Evolutionary conservation across 2,113 vertebrate species (phyloP).

Genomic region (Epinephelus cyanopodus): DNA sequence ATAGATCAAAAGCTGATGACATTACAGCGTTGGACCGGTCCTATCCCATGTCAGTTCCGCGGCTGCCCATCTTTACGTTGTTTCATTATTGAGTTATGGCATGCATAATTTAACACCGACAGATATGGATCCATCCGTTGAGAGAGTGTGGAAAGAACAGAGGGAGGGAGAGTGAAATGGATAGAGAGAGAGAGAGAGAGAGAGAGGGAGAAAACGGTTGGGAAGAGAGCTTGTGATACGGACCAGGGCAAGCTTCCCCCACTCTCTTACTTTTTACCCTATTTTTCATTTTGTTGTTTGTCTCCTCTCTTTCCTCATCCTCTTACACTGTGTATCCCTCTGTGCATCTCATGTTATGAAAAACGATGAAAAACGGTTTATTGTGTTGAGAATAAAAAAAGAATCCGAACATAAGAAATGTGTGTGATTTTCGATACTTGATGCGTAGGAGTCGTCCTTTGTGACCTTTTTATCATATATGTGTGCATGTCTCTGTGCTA

Average conservation of each 20-base stretch:
- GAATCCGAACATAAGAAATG: background rate
- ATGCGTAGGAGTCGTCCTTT: background rate
- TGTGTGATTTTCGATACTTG: background rate
- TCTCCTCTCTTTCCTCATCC: background rate
- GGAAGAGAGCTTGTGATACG: slow-evolving; percentile 32
- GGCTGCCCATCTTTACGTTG: slow-evolving; percentile 82
- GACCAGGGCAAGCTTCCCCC: slow-evolving; percentile 16
- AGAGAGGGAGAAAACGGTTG: slow-evolving; percentile 13
- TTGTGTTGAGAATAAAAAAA: background rate
- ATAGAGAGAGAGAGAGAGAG: slow-evolving; percentile 9
- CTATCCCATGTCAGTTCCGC: slow-evolving; percentile 81
- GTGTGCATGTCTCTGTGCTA: slow-evolving; percentile 48
- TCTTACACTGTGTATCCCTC: background rate
- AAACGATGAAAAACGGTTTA: background rate
- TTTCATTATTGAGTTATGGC: slow-evolving; percentile 85
- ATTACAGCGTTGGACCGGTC: slow-evolving; percentile 79
- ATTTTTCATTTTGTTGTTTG: slow-evolving; percentile 22
- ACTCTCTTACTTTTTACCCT: slow-evolving; percentile 16
- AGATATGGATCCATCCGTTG: slow-evolving; percentile 83
- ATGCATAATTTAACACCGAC: slow-evolving; percentile 84
- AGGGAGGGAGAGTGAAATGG: slow-evolving; percentile 54
- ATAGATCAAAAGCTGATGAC: slow-evolving; percentile 86
- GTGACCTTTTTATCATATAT: background rate
- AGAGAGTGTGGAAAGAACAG: slow-evolving; percentile 77
- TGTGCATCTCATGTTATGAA: background rate